phyloP scores from a whole-genome alignment of 1,140 invertebrate genomes.

The Cyclargus thomasi region DNA sequence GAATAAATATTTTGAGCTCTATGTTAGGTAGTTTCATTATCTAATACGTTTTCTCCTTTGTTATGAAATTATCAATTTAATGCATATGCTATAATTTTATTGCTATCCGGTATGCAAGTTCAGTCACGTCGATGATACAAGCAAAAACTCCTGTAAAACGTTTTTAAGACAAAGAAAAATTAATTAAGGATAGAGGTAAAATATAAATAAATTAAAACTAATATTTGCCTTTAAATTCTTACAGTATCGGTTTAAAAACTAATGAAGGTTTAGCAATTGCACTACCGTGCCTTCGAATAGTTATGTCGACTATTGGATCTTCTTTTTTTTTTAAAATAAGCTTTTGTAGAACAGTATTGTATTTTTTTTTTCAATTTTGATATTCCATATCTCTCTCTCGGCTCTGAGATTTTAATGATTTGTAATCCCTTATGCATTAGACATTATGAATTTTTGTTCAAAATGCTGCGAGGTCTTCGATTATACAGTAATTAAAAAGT shows the following conservation, averaged over 20 bases:
- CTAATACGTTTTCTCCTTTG: background rate
- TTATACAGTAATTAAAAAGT: background rate
- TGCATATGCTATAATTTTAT: background rate
- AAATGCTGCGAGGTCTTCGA: background rate
- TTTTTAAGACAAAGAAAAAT: background rate
- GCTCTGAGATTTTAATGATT: background rate
- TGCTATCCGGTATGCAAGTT: background rate
- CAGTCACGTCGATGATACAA: background rate
- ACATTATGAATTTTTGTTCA: background rate
- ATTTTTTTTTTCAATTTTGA: no score
- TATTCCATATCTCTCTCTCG: no score
- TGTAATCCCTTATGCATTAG: background rate
- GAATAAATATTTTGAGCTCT: background rate
- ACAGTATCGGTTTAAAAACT: no score
- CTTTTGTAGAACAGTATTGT: no score
- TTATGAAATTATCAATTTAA: background rate
- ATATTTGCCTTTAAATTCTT: no score
- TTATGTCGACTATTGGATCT: conserved; percentile 14
- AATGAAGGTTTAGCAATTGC: background rate
- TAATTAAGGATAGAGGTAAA: background rate
- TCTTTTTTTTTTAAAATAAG: background rate
- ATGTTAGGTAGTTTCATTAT: background rate
- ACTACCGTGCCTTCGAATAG: background rate
- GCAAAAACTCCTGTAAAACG: conserved; percentile 6
- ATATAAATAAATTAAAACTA: background rate